Evolutionary conservation across 2,797 vertebrate genomes (phyloP).

Genomic region (Pangasius djambal): DNA sequence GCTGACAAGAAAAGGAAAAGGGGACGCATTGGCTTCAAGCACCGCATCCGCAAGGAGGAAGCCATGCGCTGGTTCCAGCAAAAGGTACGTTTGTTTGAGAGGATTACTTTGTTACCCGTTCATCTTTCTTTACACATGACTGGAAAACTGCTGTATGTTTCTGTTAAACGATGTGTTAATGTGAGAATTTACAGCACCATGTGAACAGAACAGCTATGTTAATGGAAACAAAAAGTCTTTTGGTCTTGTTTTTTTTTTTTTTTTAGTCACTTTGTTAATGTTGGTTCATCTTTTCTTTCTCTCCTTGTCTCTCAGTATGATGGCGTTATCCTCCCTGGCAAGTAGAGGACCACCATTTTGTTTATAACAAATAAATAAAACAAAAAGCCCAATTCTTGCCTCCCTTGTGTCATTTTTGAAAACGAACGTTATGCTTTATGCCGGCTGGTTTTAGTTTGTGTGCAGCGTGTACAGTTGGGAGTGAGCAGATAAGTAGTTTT

Average conservation of each 20-base stretch:
- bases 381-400: slow-evolving; percentile 43
- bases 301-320: slow-evolving; percentile 84
- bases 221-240: neutral
- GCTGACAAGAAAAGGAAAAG: slow-evolving; percentile 96
- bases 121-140: too few species aligned
- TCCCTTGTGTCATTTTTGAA: neutral
- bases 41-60: slow-evolving; percentile 98
- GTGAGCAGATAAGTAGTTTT: neutral
- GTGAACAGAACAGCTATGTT: neutral
- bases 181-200: too few species aligned
- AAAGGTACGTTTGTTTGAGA: slow-evolving; percentile 77
- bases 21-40: slow-evolving; percentile 93
- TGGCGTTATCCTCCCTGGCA: slow-evolving; percentile 98
- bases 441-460: neutral
- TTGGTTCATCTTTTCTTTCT: neutral
- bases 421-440: neutral
- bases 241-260: neutral
- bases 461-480: neutral
- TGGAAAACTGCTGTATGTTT: neutral
- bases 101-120: neutral
- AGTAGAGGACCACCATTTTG: slow-evolving; percentile 82
- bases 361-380: slow-evolving; percentile 81
- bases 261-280: neutral
- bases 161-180: neutral
- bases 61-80: slow-evolving; percentile 99